Base-by-base conservation (phyloP, 2,888 invertebrate genomes). In the Pocota personata region DNA sequence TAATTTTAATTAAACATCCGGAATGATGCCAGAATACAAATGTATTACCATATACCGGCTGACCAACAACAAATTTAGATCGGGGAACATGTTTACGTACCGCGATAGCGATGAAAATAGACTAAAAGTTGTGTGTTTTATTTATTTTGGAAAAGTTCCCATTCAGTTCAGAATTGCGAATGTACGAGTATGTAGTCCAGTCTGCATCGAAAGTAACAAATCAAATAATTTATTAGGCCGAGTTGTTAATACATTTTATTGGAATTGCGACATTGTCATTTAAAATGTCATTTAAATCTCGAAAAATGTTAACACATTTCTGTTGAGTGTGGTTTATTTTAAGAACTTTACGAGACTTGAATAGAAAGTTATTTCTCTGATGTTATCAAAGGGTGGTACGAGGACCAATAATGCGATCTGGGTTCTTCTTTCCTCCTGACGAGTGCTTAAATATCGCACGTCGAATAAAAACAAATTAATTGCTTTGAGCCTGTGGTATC, bases 131-230 rank as follows among this genome's bases (percentile, higher is more conserved):
- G 52, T 35, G 10, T 55, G 55, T 64, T 75, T n/a, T 75, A 48
- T 75, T 75, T 75, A 46, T 48, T 57, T 75, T 75, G 75, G 75
- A 75, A 75, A 24, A 24, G 64, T 66, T 75, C 75, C 75, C 75
- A 66, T 66, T 66, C 37, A 24, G 1, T 66, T 66, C 37, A 24
- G 1, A 55, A 69, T 24, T 37, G 24, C 40, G 16, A 6, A 16
- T 12, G 14, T 1, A 46, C 7, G 2, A 62, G 27, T 8, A 14
- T 43, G 30, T 46, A 6, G 46, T 30, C 27, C 1, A 43, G 5
- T 32, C 12, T 55, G 14, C 16, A 27, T 62, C 60, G 27, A 27
- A 43, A 62, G 16, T 19, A 10, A 62, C 5, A 62, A 19, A 62
- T 32, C 30, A 46, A 46, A 62, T 43, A 21, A 37, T 21, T 58